Base-by-base conservation (phyloP, 2,888 invertebrate genomes). In the Parasteatoda lunata region DNA sequence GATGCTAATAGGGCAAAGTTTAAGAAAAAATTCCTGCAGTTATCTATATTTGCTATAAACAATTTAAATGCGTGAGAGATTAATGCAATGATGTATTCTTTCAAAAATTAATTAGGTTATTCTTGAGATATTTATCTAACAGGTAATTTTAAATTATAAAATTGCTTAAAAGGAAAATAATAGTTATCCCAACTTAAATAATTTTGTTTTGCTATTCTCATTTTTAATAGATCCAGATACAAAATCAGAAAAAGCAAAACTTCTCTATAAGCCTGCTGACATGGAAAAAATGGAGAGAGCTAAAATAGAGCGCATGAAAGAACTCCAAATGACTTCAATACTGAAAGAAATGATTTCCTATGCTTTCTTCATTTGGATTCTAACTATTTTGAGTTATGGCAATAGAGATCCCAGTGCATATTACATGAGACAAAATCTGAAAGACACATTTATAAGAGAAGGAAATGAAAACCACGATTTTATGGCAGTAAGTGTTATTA, bases 241-340 rank as follows among this genome's bases (percentile, higher is more conserved):
- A 5, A 83, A 51, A 66, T 82, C 82, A 11, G 88, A 88, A 4
- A 84, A 88, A 65, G 73, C 64, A 3, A 88, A 88, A 71, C 49
- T 88, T 3, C 48, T 84, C 11, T 88, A 88, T 59, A 77, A 89
- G 77, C 92, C 92, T 5, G 92, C 92, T 13, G 91, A 92, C 86
- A 91, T 91, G 4, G 90, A 89, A 13, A 88, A 90, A 4, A 90
- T 93, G 79, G 91, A 92, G 87, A 90, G 90, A 77, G 91, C 92
- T 3, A 90, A 92, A 75, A 89, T 91, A 68, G 90, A 91, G 64
- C 90, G 93, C 11, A 78, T 92, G 88, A 92, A 92, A 81, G 93
- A 93, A 89, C 90, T 93, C 13, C 91, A 92, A 89, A 93, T 93
- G 92, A 92, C 91, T 90, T 90, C 90, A 9, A 91, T 93, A 52